phyloP scores from a whole-genome alignment of 2,113 vertebrate genomes.

The Melozone crissalis region DNA sequence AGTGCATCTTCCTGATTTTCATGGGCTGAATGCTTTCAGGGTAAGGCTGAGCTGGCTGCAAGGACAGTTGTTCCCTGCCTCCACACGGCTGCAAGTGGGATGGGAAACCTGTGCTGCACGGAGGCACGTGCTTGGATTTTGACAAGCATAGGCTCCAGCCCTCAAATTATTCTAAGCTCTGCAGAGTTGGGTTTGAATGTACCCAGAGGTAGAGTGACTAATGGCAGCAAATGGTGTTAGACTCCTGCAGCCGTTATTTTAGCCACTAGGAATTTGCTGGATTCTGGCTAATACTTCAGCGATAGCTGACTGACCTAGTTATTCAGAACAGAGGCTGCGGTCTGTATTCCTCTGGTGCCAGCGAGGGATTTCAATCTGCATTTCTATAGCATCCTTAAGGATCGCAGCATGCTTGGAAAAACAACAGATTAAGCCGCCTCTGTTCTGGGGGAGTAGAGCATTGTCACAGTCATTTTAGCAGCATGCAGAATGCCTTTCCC shows the following conservation, averaged over 20 bases:
- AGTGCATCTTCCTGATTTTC: background rate
- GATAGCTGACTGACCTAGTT: constrained; percentile 52
- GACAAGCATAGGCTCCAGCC: background rate
- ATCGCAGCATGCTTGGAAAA: background rate
- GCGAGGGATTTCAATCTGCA: constrained; percentile 28
- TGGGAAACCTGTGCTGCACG: background rate
- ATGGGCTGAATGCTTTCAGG: background rate
- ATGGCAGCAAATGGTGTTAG: background rate
- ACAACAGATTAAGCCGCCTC: background rate
- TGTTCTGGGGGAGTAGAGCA: background rate
- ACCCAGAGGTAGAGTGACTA: constrained; percentile 16
- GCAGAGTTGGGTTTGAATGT: background rate
- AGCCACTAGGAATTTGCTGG: background rate
- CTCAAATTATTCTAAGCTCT: constrained; percentile 32
- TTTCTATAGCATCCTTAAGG: constrained; percentile 39
- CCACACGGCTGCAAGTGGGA: background rate
- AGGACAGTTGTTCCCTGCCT: background rate
- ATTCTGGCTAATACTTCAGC: constrained; percentile 13
- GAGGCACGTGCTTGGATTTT: background rate
- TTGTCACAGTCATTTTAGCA: background rate
- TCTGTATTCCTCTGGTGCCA: background rate
- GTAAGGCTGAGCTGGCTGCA: background rate
- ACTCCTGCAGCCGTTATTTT: background rate
- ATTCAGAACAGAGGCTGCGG: background rate
- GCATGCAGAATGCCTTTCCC: background rate